A percentile compares a stretch with the other conserved stretches of the same genome.
These are phyloP conservation scores for Nomada goodeniana DNA, from an alignment of 2,888 invertebrate species.

Conservation along the genomic window DNA sequence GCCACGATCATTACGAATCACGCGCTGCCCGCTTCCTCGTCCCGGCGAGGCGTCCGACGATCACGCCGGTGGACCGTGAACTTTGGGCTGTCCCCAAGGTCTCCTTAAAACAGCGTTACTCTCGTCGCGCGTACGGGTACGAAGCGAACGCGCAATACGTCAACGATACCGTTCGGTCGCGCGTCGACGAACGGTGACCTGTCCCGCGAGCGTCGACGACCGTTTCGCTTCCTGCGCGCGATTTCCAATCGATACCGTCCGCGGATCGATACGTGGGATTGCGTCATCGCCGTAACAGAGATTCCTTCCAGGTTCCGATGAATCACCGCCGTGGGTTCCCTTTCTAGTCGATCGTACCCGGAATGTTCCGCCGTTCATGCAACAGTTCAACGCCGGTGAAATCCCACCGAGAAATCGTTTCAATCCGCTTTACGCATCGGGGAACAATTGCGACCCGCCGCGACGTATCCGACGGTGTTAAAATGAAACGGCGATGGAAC, in stretches of 20 bases:
- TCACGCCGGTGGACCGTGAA: conserved; percentile 21
- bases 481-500: too few species aligned
- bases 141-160: background rate
- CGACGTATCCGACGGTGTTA: too few species aligned
- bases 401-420: background rate
- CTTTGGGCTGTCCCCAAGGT: background rate
- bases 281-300: conserved; percentile 52
- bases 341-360: conserved; percentile 41
- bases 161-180: background rate
- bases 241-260: conserved; percentile 12
- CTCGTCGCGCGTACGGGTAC: background rate
- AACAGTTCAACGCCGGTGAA: background rate
- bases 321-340: conserved; percentile 65
- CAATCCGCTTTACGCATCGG: too few species aligned
- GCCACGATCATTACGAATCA: conserved; percentile 37
- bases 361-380: conserved; percentile 36
- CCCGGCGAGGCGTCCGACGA: conserved; percentile 4
- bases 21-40: conserved; percentile 22
- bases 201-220: conserved; percentile 31
- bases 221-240: conserved; percentile 15
- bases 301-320: conserved; percentile 51
- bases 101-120: too few species aligned
- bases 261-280: conserved; percentile 38
- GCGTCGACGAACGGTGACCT: background rate
- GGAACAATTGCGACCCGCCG: too few species aligned